These are phyloP conservation scores for Herpailurus yagouaroundi DNA, from an alignment of 2,113 vertebrate genomes.

Conservation along the genomic window DNA sequence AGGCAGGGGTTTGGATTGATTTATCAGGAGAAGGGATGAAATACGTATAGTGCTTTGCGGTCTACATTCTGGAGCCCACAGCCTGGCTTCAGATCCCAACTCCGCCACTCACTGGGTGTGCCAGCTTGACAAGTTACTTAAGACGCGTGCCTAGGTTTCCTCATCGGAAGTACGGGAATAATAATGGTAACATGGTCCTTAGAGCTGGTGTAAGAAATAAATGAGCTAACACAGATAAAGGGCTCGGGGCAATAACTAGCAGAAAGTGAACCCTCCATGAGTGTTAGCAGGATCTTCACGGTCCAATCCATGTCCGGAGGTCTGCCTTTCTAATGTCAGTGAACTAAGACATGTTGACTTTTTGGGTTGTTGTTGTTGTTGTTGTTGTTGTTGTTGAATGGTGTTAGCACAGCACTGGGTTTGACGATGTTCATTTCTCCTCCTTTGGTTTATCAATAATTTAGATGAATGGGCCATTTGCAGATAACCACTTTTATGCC, in stretches of 20 bases:
- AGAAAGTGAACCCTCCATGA: neutral
- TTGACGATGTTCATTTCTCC: neutral
- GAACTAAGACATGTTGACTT: neutral
- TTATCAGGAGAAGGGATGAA: neutral
- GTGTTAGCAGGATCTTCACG: neutral
- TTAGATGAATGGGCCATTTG: neutral
- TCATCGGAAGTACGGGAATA: neutral
- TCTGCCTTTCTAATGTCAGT: neutral
- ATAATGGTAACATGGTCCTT: neutral
- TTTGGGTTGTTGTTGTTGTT: neutral
- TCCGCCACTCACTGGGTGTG: neutral
- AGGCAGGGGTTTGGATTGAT: neutral
- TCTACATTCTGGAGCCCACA: neutral
- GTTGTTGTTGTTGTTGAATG: neutral
- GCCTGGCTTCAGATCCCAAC: neutral
- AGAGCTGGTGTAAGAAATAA: neutral
- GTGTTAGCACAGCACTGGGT: neutral
- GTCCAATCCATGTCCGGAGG: neutral
- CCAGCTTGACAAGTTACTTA: neutral
- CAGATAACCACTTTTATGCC: neutral
- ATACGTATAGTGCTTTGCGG: neutral
- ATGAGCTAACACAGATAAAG: neutral
- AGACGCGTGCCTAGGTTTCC: neutral
- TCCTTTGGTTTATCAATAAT: conserved; percentile 12
- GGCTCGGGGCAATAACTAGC: neutral